Conservation (phyloP, 2,113 vertebrate species). For the Saimiri boliviensis region DNA sequence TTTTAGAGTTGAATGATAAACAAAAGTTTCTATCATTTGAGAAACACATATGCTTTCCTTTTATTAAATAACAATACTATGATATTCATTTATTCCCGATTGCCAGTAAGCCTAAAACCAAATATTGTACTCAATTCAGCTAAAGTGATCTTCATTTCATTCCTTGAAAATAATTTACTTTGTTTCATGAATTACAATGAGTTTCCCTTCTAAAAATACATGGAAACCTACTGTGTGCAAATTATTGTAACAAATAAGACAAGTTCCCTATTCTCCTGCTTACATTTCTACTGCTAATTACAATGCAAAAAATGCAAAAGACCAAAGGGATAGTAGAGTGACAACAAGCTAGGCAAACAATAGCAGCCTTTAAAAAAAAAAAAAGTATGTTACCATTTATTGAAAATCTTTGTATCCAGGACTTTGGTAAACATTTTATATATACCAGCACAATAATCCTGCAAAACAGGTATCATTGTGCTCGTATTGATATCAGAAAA, state of each 20-base stretch:
- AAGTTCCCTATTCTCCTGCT: not conserved
- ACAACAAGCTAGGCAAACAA: slow-evolving; percentile 3
- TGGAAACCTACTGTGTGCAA: not conserved
- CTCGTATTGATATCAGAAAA: not conserved
- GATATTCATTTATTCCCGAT: slow-evolving; percentile 22
- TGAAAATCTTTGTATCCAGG: not conserved
- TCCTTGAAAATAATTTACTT: slow-evolving; percentile 42
- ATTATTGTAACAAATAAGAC: not conserved
- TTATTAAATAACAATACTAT: slow-evolving; percentile 5
- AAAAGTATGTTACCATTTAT: not conserved
- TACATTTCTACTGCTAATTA: not conserved
- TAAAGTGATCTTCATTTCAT: slow-evolving; percentile 17
- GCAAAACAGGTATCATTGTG: not conserved
- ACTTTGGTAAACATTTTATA: slow-evolving; percentile 35
- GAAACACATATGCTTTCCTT: slow-evolving; percentile 14
- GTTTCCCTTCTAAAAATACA: not conserved
- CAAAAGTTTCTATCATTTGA: slow-evolving; percentile 8
- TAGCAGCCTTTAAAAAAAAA: not conserved
- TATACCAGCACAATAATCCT: not conserved
- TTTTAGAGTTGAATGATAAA: not conserved
- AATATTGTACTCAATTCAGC: not conserved
- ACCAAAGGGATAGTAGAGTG: not conserved
- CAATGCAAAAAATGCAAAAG: not conserved
- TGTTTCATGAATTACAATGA: slow-evolving; percentile 49
- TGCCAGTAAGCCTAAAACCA: not conserved